phyloP scores from a whole-genome alignment of 2,797 vertebrate species.

The Gallinago nigripennis region DNA sequence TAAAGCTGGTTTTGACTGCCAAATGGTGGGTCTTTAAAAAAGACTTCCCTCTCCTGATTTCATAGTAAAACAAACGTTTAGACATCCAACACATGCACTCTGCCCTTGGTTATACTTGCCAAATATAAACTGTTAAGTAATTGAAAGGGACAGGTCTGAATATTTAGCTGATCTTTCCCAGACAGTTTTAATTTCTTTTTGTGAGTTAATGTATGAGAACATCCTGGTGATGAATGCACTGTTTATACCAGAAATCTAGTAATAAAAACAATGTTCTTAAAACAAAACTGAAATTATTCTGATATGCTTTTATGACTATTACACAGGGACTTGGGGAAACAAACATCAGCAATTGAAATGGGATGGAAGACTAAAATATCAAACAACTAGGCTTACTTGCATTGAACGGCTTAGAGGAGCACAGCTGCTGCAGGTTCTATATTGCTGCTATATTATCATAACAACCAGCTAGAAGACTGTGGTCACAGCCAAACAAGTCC shows the following conservation, averaged over 20 bases:
- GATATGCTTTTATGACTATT: neutral
- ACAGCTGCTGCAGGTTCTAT: neutral
- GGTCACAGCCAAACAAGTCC: neutral
- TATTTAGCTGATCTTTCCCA: conserved; percentile 12
- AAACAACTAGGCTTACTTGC: neutral
- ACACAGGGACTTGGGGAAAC: neutral
- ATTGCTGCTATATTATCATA: neutral
- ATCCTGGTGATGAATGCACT: neutral
- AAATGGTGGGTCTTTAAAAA: neutral
- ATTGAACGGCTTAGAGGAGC: neutral
- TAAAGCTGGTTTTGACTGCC: neutral
- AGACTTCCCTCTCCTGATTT: neutral
- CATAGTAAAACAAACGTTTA: neutral
- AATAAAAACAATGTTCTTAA: conserved; percentile 8
- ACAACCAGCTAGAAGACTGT: neutral
- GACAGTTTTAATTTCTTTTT: neutral
- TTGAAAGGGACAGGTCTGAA: neutral
- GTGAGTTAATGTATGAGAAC: neutral
- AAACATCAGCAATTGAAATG: neutral
- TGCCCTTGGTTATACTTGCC: neutral
- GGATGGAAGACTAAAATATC: neutral
- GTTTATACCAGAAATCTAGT: neutral
- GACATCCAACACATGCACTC: neutral
- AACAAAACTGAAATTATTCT: neutral
- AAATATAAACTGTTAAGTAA: conserved; percentile 23